Base-by-base conservation (phyloP, 1,140 invertebrate genomes). In the Eufriesea mexicana region DNA sequence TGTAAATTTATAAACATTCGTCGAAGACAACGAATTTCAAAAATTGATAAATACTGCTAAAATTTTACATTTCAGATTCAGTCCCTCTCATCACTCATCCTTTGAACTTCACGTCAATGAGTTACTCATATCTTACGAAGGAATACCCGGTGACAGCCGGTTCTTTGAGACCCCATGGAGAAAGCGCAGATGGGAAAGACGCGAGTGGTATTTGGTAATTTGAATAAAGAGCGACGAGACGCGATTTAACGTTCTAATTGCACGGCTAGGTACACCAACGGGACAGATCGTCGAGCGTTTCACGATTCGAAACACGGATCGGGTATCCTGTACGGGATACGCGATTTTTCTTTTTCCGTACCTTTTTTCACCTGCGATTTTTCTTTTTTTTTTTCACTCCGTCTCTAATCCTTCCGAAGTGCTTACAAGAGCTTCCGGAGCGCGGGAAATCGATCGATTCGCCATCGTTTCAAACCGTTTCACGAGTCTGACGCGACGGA, bases 361-460 rank as follows among this genome's bases (percentile, higher is more conserved):
- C 35, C 14, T 5, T 61, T 14, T 2, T 2, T n/a, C n/a, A n/a
- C n/a, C n/a, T n/a, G n/a, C n/a, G n/a, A n/a, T n/a, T 6, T 25
- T 25, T n/a, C 20, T 9, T 66, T 51, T 76, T 64, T 51, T 76
- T 20, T 57, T n/a, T 23, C 25, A 9, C 2, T 16, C 28, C 20
- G 47, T 14, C 59, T 76, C 28, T 76, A 76, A 76, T 76, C 74
- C 74, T 42, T 66, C 23, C 35, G 5, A 66, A 76, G 74, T 76
- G 62, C 61, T 76, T 66, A 66, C 74, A 76, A 66, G 74, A 66
- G 74, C 47, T 47, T 23, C 28, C 61, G 42, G 45, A 16, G 23
- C 42, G 61, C n/a, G 45, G 51, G 35, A 64, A 51, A 61, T 49
- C 59, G 61, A 76, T 76, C 28, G 61, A 64, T 49, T 23, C 25